Conservation (phyloP, 2,888 invertebrate genomes). For the Isoperla grammatica region DNA sequence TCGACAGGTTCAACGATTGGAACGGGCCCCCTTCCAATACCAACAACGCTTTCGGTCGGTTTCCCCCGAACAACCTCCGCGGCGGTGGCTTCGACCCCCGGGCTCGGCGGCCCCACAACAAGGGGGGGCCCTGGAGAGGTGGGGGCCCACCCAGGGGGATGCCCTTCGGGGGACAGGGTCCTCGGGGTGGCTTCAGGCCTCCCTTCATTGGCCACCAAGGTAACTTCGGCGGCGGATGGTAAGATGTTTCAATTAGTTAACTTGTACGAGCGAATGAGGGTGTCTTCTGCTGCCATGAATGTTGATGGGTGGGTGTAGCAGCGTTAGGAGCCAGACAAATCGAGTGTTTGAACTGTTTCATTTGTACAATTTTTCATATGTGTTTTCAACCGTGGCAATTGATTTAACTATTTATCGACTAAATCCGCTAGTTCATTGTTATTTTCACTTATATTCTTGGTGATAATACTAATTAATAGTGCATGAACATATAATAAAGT, state of each 20-base stretch:
- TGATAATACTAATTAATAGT: too few species aligned
- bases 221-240: slow-evolving; percentile 24
- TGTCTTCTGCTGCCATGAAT: too few species aligned
- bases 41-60: too few species aligned
- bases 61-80: neutral
- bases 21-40: slow-evolving; percentile 3
- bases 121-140: slow-evolving; percentile 16
- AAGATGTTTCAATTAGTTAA: neutral
- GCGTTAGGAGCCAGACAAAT: too few species aligned
- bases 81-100: slow-evolving; percentile 18
- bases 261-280: neutral
- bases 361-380: too few species aligned
- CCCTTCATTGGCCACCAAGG: slow-evolving; percentile 19
- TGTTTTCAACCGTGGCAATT: too few species aligned
- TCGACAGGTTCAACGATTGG: neutral
- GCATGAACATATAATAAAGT: too few species aligned
- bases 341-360: too few species aligned
- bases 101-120: neutral
- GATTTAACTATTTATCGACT: too few species aligned
- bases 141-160: slow-evolving; percentile 8
- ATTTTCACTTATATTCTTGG: too few species aligned
- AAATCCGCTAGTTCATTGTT: too few species aligned
- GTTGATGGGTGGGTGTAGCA: too few species aligned
- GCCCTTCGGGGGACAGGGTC: slow-evolving; percentile 19
- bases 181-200: slow-evolving; percentile 22